A percentile compares a stretch with the other conserved stretches of the same genome.
Conservation (phyloP, 2,888 invertebrate genomes). For the Drosophila siamana region DNA sequence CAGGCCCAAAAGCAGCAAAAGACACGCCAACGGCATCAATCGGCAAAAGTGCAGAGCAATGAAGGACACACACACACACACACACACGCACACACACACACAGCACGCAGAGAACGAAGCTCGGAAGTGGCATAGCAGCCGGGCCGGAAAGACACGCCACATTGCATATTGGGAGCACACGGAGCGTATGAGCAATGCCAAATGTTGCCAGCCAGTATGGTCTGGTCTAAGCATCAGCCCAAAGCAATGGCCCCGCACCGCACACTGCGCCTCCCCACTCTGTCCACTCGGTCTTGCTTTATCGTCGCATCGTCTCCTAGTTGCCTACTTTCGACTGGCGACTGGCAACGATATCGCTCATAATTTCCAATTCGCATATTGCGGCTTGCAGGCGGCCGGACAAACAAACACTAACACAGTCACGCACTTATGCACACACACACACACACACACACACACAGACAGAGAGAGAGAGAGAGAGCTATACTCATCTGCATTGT, state of each 20-base stretch:
- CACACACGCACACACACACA: no score
- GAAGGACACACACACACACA: slow-evolving; percentile 21
- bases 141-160: slow-evolving; percentile 72
- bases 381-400: slow-evolving; percentile 49
- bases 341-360: slow-evolving; percentile 69
- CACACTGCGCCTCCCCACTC: background rate
- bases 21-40: slow-evolving; percentile 75
- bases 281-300: slow-evolving; percentile 3
- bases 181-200: slow-evolving; percentile 72
- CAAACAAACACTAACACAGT: slow-evolving; percentile 41
- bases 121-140: slow-evolving; percentile 57
- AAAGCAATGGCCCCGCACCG: slow-evolving; percentile 4
- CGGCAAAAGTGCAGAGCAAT: slow-evolving; percentile 56
- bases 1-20: slow-evolving; percentile 41
- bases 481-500: slow-evolving; percentile 36
- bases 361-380: slow-evolving; percentile 72
- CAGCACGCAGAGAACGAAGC: slow-evolving; percentile 3
- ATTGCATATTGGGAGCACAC: slow-evolving; percentile 77
- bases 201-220: slow-evolving; percentile 54
- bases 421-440: slow-evolving; percentile 29
- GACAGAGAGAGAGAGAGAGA: no score
- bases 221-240: slow-evolving; percentile 8
- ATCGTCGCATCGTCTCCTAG: background rate
- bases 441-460: slow-evolving; percentile 18
- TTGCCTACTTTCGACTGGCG: slow-evolving; percentile 29